Base-by-base conservation (phyloP, 2,797 vertebrate genomes). In the Sciurus carolinensis region DNA sequence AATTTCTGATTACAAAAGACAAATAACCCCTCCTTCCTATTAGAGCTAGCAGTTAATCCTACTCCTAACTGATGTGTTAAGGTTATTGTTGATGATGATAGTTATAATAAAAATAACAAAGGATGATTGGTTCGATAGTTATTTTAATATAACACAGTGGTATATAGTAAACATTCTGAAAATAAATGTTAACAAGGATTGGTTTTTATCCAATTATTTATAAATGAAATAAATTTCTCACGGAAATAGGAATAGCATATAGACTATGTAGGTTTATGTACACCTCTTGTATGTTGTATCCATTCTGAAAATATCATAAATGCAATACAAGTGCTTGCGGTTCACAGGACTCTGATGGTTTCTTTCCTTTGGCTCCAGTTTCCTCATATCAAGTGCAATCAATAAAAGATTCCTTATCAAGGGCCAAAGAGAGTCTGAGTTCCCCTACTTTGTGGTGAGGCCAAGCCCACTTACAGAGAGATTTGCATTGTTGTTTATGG, bases 321-420 rank as follows among this genome's bases (percentile, higher is more conserved):
- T 18, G 47, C 81, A 96, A 79, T 89, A 85, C 4, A 36, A 72
- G 66, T 62, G 0, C 0, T 1, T 83, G 15, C 13, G 82, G 73
- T 91, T 95, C 67, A 66, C 72, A 96, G 47, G 95, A 93, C 84
- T 82, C 93, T 83, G 92, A 28, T 15, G 57, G 88, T 87, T 96
- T 86, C 64, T 97, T 62, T 97, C 81, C 95, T 96, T 97, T 95
- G 88, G 69, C 89, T 96, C 86, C 52, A 97, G 79, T 97, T 98
- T 97, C 91, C 86, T 97, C 67, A 82, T 8, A 82, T 97, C 93
- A 98, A 96, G 24, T 50, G 0, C 77, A 97, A 97, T 98, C 96
- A 97, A 97, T 98, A 97, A 93, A 90, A 64, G 44, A 72, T 98
- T 97, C 72, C 95, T 98, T 98, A 96, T 95, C 87, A 28, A 91